These are phyloP conservation scores for Chaitophorus viminalis DNA, from an alignment of 2,888 invertebrate species.

Conservation along the genomic window DNA sequence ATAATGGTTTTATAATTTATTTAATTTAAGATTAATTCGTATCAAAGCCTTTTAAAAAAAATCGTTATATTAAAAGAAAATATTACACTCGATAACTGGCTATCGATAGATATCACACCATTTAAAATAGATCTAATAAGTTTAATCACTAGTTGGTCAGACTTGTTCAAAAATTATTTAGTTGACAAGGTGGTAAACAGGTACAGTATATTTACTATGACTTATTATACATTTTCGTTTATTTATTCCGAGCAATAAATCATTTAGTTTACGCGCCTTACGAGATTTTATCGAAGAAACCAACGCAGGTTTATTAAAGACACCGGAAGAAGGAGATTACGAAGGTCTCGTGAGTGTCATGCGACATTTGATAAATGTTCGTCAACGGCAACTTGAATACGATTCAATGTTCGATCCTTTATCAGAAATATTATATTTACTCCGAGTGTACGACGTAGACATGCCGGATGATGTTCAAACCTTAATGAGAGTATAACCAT, in stretches of 20 bases:
- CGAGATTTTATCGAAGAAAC: conserved; percentile 83
- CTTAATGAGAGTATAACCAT: conserved; percentile 73
- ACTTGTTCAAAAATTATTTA: conserved; percentile 86
- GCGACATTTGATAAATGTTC: conserved; percentile 80
- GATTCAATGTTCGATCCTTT: conserved; percentile 92
- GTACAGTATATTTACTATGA: conserved; percentile 66
- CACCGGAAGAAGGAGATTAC: conserved; percentile 85
- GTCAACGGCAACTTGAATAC: conserved; percentile 82
- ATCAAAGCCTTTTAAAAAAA: conserved; percentile 79
- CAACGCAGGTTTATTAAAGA: conserved; percentile 76
- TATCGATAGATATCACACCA: conserved; percentile 79
- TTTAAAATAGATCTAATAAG: conserved; percentile 86
- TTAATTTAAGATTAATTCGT: conserved; percentile 78
- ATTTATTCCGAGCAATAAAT: conserved; percentile 15
- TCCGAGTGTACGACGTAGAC: conserved; percentile 87
- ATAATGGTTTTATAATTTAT: background rate
- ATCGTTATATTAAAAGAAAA: conserved; percentile 76
- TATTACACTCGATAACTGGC: conserved; percentile 81
- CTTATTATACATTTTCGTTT: background rate
- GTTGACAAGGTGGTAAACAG: conserved; percentile 82
- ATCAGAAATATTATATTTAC: conserved; percentile 84
- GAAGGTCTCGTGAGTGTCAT: conserved; percentile 85
- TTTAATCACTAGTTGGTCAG: conserved; percentile 87
- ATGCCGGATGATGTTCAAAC: conserved; percentile 80
- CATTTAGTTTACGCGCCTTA: conserved; percentile 76